These are phyloP conservation scores for Callipepla californica DNA, from an alignment of 2,113 vertebrate species.

Conservation along the genomic window DNA sequence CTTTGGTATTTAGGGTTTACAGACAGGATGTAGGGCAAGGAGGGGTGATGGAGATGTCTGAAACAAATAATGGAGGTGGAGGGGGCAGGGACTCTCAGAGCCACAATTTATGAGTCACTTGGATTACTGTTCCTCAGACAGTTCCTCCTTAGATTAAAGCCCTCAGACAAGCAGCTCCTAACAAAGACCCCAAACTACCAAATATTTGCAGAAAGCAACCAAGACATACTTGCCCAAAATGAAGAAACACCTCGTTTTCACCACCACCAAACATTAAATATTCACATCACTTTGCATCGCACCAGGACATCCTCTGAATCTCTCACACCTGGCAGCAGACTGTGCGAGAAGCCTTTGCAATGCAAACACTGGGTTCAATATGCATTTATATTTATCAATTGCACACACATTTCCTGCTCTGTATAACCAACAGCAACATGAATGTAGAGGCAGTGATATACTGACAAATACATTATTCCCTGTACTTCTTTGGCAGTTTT, in stretches of 20 bases:
- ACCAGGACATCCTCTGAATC: background rate
- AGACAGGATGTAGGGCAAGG: background rate
- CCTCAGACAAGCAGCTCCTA: slow-evolving; percentile 3
- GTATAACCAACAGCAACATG: background rate
- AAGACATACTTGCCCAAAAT: background rate
- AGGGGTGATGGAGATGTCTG: background rate
- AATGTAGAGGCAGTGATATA: background rate
- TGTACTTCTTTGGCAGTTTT: background rate
- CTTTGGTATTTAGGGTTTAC: background rate
- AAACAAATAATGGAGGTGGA: background rate
- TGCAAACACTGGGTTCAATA: background rate
- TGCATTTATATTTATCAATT: background rate
- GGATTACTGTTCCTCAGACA: background rate
- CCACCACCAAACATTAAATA: background rate
- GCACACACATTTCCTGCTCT: background rate
- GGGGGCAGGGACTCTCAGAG: background rate
- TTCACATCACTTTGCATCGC: background rate
- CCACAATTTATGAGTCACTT: background rate
- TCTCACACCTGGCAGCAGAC: slow-evolving; percentile 4
- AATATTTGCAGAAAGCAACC: background rate
- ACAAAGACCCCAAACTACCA: slow-evolving; percentile 7
- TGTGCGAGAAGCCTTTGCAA: background rate
- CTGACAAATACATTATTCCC: background rate
- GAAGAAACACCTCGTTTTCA: background rate
- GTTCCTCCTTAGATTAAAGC: background rate